Evolutionary conservation across 1,140 invertebrate genomes (phyloP), one percentile per base, ranked within the genome.

Genomic region (Drosophila dunni): DNA sequence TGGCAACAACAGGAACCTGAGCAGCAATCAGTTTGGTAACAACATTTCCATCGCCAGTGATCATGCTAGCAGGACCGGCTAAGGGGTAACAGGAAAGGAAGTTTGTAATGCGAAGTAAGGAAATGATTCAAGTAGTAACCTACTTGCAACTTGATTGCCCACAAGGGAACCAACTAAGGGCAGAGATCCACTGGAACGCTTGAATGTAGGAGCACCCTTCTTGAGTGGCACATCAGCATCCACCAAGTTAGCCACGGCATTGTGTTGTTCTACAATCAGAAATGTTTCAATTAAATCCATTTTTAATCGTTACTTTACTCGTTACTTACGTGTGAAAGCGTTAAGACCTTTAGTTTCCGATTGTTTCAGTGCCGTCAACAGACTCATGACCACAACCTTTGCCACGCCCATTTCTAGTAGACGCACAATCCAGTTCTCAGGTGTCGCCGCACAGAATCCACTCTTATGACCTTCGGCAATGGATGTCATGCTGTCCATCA

Each of bases 391-490:
- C 0, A 86, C 77, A 5, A 76, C 62, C 58, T 79, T 77, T 15
- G 67, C 71, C 17, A 86, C 76, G 10, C 81, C 81, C 83, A 88
- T 89, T 6, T 79, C 46, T 6, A 88, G 58, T 0, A 88, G 67
- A 24, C 83, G 84, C 0, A 89, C 83, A 2, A 83, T 71, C 83
- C 83, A 88, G 34, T 76, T 78, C 0, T 82, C 63, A 0, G 76
- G 44, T 1, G 72, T 57, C 1, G 84, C 83, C 2, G 84, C 74
- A 46, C 83, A 88, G 38, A 89, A 58, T 2, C 72, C 76, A 7
- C 72, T 89, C 13, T 51, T 42, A 8, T 83, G 40, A 1, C 84
- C 84, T 6, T 78, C 54, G 13, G 83, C 66, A 38, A 88, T 89
- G 0, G 54, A 45, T 0, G 65, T 67, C 6, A 88, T 36, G 7